Evolutionary conservation across 2,888 invertebrate species (phyloP).

Genomic region (Phengaris alcon): DNA sequence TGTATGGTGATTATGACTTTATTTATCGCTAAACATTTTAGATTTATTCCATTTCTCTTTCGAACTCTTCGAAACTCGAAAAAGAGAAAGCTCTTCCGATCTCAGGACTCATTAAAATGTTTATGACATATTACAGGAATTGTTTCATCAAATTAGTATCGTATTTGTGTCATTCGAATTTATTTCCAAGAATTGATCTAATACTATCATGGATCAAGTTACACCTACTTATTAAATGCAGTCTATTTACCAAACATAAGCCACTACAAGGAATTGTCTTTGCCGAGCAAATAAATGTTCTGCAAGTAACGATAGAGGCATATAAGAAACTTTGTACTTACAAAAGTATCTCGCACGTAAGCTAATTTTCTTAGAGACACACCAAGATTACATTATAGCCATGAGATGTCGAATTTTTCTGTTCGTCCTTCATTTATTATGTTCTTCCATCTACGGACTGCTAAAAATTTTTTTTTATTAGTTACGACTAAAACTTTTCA

Average conservation of each 20-base stretch:
- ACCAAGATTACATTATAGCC: background rate
- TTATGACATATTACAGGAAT: background rate
- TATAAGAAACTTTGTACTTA: conserved; percentile 9
- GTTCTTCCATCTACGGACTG: background rate
- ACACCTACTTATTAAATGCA: background rate
- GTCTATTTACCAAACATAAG: background rate
- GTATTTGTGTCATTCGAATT: too few species aligned
- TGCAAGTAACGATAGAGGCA: background rate
- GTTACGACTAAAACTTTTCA: too few species aligned
- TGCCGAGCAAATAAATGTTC: background rate
- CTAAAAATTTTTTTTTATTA: too few species aligned
- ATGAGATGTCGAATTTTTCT: background rate
- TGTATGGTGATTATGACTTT: conserved; percentile 30
- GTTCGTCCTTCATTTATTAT: background rate
- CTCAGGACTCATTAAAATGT: background rate
- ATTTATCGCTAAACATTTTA: background rate
- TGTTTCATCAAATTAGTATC: too few species aligned
- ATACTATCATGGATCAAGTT: too few species aligned
- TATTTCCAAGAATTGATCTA: too few species aligned
- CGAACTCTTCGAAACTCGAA: too few species aligned
- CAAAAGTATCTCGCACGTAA: background rate
- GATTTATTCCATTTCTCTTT: background rate
- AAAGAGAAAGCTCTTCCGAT: too few species aligned
- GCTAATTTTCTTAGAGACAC: background rate
- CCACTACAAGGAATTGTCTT: background rate